Evolutionary conservation across 30 jellyfish, hydroid and myxozoan species (phyloP), one percentile per base, ranked within the genome.

Genomic region (Chironex yamaguchii): DNA sequence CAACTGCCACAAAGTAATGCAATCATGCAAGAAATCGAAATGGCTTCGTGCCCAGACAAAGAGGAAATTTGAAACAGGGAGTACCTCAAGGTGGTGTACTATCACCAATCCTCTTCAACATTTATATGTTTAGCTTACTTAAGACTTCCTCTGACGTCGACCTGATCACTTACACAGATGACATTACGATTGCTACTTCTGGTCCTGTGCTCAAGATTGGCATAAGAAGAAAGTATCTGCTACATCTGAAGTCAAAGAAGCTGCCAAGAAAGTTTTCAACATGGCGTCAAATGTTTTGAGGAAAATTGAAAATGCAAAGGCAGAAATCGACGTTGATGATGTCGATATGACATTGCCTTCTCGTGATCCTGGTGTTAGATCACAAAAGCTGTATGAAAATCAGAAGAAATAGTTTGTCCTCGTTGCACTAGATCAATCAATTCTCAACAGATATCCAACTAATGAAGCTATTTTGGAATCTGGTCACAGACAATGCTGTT

Each of bases 401-500:
- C 83, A 69, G 83, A 69, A 69, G 49, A 22, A 23, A 69, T 69
- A 69, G 24, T 32, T 69, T 29, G 3, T 69, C 29, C 49, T 9
- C 3, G 24, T 31, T 69, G 71, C 34, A n/a, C 83, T 68, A n/a
- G n/a, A 69, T 68, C 83, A 69, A 69, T 68, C 83, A 31, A 30
- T 69, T 30, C 83, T 69, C n/a, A 29, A 33, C 83, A 31, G 83
- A 29, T 69, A 69, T 69, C 83, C 83, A 34, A 9, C 49, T 32
- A 69, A 69, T 29, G 83, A 69, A 3, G 35, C 76, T 30, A 69
- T 29, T 3, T 69, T 29, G 25, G 11, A 69, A 32, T 24, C 34
- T 17, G 23, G 72, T 50, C 84, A 52, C 32, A 24, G 34, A 34
- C 89, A 76, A 27, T 76, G 89, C 26, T 65, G 84, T 21, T 76